These are phyloP conservation scores for Xyrichtys novacula DNA, from an alignment of 2,797 vertebrate species.

Conservation along the genomic window DNA sequence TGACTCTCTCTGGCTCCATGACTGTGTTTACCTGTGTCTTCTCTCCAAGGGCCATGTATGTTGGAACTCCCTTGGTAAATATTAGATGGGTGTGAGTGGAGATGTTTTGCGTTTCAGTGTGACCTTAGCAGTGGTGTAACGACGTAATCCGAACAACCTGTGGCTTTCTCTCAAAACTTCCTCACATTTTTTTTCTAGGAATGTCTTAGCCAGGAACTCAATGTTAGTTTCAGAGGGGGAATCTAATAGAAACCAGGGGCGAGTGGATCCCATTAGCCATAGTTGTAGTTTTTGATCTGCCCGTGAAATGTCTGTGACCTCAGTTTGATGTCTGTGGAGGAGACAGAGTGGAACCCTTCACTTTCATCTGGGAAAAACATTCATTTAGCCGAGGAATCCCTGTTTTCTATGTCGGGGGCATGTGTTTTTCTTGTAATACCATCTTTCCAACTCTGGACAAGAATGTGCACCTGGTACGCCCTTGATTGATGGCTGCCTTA, in stretches of 20 bases:
- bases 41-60: conserved; percentile 56
- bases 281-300: conserved; percentile 41
- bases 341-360: conserved; percentile 46
- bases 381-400: conserved; percentile 20
- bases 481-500: conserved; percentile 34
- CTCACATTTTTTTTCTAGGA: conserved; percentile 45
- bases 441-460: conserved; percentile 30
- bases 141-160: conserved; percentile 43
- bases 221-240: conserved; percentile 54
- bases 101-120: conserved; percentile 53
- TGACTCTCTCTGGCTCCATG: conserved; percentile 7
- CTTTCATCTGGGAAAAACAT: conserved; percentile 71
- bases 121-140: conserved; percentile 37
- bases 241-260: conserved; percentile 56
- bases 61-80: conserved; percentile 73
- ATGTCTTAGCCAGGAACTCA: conserved; percentile 28
- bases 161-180: conserved; percentile 33
- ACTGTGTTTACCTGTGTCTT: conserved; percentile 54
- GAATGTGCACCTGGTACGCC: conserved; percentile 64
- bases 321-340: conserved; percentile 49
- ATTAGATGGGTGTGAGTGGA: conserved; percentile 44
- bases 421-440: conserved; percentile 57
- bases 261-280: conserved; percentile 38
- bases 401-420: conserved; percentile 46
- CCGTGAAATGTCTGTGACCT: conserved; percentile 40